A percentile compares a stretch with the other conserved stretches of the same genome.
Conservation (phyloP, 2,888 invertebrate genomes). For the Lysandra coridon region DNA sequence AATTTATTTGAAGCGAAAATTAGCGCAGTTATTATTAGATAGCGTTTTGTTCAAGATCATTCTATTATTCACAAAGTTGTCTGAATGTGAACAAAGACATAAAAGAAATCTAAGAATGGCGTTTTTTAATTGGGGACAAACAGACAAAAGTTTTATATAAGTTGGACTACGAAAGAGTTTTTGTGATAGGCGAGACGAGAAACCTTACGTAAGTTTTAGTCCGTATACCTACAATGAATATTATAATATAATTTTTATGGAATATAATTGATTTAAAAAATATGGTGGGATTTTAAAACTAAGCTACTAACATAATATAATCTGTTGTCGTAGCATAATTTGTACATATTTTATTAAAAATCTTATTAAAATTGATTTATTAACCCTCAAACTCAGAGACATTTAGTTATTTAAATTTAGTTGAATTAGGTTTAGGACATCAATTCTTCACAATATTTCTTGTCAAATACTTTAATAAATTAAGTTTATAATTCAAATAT, state of each 20-base stretch:
- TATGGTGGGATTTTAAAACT: neutral
- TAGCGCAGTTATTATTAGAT: neutral
- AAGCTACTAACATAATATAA: no score
- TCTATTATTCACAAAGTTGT: neutral
- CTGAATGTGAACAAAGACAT: slow-evolving; percentile 20
- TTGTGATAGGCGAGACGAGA: neutral
- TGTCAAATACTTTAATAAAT: no score
- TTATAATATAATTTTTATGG: neutral
- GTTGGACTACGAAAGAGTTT: neutral
- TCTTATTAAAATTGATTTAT: no score
- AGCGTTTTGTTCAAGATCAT: slow-evolving; percentile 8
- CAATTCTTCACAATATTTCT: no score
- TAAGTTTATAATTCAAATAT: no score
- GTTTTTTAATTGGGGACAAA: slow-evolving; percentile 25
- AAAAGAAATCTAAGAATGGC: slow-evolving; percentile 24
- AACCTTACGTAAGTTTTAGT: neutral
- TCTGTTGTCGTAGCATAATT: no score
- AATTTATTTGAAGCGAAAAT: neutral
- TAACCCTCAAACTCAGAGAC: no score
- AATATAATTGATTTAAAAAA: neutral
- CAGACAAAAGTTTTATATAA: slow-evolving; percentile 18
- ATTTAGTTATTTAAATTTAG: no score
- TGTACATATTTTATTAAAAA: no score
- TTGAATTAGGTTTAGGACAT: no score
- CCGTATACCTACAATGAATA: neutral